Conservation (phyloP, 2,888 invertebrate species). For the Neria commutata region DNA sequence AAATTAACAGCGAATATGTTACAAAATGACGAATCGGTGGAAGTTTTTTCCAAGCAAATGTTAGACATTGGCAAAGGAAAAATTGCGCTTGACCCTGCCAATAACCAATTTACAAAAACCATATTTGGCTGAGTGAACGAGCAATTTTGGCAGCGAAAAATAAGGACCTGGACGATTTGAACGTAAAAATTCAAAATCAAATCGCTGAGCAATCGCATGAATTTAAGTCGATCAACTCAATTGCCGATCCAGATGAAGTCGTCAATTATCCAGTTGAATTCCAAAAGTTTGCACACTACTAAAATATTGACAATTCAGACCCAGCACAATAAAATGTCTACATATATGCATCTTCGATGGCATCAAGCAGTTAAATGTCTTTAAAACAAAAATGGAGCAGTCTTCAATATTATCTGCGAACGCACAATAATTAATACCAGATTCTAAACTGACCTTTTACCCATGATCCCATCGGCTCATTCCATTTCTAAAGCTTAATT, state of each 20-base stretch:
- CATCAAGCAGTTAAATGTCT: no score
- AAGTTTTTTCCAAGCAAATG: conserved; percentile 32
- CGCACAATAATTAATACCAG: no score
- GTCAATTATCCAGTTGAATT: conserved; percentile 13
- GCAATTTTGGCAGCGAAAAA: conserved; percentile 5
- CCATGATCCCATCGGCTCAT: no score
- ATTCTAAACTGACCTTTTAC: no score
- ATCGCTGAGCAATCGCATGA: background rate
- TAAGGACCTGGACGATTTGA: background rate
- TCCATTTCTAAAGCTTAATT: no score
- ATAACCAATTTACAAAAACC: background rate
- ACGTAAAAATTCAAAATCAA: background rate
- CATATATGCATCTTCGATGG: no score
- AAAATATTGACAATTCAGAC: no score
- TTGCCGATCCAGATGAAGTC: background rate
- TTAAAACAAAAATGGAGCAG: no score
- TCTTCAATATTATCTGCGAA: no score
- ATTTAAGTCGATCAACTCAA: background rate
- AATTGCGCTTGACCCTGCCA: background rate
- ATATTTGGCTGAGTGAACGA: conserved; percentile 1
- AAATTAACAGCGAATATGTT: conserved; percentile 37
- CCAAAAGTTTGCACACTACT: conserved; percentile 10
- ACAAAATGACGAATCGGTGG: conserved; percentile 40
- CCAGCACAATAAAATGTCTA: no score
- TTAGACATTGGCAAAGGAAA: conserved; percentile 11